phyloP scores from a whole-genome alignment of 2,113 vertebrate genomes.

The Chionomys nivalis region DNA sequence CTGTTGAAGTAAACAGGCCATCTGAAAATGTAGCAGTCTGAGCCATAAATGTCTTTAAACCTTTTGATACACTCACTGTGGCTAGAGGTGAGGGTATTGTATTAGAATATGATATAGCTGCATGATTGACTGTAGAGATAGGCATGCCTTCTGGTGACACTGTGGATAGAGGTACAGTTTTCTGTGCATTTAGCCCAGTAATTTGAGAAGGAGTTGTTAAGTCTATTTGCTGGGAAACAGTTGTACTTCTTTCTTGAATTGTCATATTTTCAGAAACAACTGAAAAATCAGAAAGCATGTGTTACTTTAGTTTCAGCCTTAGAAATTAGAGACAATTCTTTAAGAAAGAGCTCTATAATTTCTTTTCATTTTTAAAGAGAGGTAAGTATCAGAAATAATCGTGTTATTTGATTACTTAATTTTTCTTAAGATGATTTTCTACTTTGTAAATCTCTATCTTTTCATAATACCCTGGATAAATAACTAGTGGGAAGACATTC shows the following conservation, averaged over 20 bases:
- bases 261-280: slow-evolving; percentile 69
- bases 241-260: slow-evolving; percentile 52
- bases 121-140: slow-evolving; percentile 20
- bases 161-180: slow-evolving; percentile 40
- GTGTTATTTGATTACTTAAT: slow-evolving; percentile 35
- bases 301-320: slow-evolving; percentile 58
- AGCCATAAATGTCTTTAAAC: background rate
- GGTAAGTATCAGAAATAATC: slow-evolving; percentile 56
- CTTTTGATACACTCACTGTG: slow-evolving; percentile 18
- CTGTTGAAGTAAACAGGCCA: slow-evolving; percentile 30
- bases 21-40: background rate
- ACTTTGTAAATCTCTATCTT: slow-evolving; percentile 57
- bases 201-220: slow-evolving; percentile 52
- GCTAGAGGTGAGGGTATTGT: slow-evolving; percentile 3
- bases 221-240: slow-evolving; percentile 49
- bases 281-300: slow-evolving; percentile 68
- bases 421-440: slow-evolving; percentile 66
- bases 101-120: slow-evolving; percentile 12
- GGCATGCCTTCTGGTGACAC: slow-evolving; percentile 3
- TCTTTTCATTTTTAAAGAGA: slow-evolving; percentile 60
- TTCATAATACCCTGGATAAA: slow-evolving; percentile 43
- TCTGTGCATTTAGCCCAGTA: slow-evolving; percentile 42
- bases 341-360: slow-evolving; percentile 44
- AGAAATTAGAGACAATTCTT: slow-evolving; percentile 58
- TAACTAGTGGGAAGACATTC: background rate